Evolutionary conservation across 2,888 invertebrate genomes (phyloP), one percentile per base, ranked within the genome.

Genomic region (Nudaria mundana): DNA sequence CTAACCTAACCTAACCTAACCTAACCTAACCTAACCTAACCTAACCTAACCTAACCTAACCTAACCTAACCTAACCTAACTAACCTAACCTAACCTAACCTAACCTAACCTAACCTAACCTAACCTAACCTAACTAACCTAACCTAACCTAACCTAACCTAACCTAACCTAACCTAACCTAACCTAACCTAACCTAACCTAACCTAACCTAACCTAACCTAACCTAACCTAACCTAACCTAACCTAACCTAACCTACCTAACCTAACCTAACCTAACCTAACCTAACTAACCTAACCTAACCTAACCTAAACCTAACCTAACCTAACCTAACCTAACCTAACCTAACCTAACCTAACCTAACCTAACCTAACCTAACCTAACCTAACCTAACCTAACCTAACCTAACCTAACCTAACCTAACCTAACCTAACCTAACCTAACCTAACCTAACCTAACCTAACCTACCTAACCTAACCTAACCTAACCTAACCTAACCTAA

Each of bases 401-500:
- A 32, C 38, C 33, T 33, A 34, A 33, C 39, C 33, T 33, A 40
- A 36, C 40, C 37, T 40, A 40, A 40, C 40, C 40, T 40, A 40
- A 34, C 40, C 34, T 30, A 40, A 33, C 40, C 34, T 34, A 40
- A 29, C 40, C 36, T 36, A 40, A 40, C 40, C 40, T 40, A 40
- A 40, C 40, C 30, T 36, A 40, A 35, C 40, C 37, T 36, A 40
- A 36, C 40, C 37, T 36, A 40, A 36, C 40, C 30, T 36, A 40
- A 35, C 40, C 25, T 34, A 36, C 40, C 35, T 35, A 40, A 30
- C 40, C 30, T 36, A 40, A 40, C 40, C 40, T 36, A 40, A 40
- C 36, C 40, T 36, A 36, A 40, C 36, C 40, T 30, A 40, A 40
- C 40, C 40, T 40, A 40, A 40, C 40, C 40, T 40, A 36, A 40